phyloP scores from a whole-genome alignment of 2,888 invertebrate species.

The Steinernema carpocapsae region DNA sequence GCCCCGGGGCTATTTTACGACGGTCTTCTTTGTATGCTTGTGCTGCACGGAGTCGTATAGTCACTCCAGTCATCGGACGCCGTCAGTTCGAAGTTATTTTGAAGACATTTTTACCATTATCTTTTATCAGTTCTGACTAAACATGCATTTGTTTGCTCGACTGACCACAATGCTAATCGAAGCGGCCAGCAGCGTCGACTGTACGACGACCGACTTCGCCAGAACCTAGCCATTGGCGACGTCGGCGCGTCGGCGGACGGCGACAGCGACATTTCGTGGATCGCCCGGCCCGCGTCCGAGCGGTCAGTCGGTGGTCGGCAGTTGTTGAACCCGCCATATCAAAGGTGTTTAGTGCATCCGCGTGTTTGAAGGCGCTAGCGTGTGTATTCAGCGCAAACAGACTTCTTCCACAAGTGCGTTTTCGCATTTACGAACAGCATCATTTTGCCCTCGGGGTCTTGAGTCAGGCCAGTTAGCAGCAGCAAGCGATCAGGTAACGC shows the following conservation, averaged over 20 bases:
- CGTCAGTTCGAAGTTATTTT: conserved; percentile 32
- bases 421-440: background rate
- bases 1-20: conserved; percentile 32
- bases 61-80: background rate
- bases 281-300: conserved; percentile 4
- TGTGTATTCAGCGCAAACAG: conserved; percentile 26
- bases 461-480: background rate
- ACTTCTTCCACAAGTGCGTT: conserved; percentile 8
- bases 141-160: conserved; percentile 35
- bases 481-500: conserved; percentile 33
- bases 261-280: conserved; percentile 8
- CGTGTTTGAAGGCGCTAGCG: background rate
- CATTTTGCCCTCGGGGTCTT: conserved; percentile 19
- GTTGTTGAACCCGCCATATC: background rate
- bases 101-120: conserved; percentile 34
- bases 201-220: conserved; percentile 30
- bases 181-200: conserved; percentile 21
- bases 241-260: background rate
- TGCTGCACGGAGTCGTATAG: conserved; percentile 26
- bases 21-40: conserved; percentile 31
- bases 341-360: conserved; percentile 24
- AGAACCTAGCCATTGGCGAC: conserved; percentile 28
- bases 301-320: conserved; percentile 19
- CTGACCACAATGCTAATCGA: conserved; percentile 31
- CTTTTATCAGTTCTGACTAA: conserved; percentile 33